Evolutionary conservation across 2,797 vertebrate species (phyloP).

Genomic region (Molossus molossus): DNA sequence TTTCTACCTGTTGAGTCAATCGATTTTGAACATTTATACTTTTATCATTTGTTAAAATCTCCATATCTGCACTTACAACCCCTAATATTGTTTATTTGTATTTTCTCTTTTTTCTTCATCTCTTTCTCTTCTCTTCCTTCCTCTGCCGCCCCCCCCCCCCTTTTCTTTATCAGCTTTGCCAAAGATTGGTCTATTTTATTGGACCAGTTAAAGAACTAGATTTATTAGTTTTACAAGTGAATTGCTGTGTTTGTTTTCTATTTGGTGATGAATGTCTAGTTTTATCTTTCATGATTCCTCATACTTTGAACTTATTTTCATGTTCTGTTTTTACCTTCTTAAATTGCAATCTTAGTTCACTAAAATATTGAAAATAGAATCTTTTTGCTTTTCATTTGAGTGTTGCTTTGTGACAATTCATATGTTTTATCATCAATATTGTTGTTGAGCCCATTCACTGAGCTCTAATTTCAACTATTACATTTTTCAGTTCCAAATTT

Average conservation of each 20-base stretch:
- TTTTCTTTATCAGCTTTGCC: neutral
- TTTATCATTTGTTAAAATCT: slow-evolving; percentile 30
- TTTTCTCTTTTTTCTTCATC: neutral
- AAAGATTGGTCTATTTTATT: neutral
- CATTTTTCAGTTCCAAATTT: neutral
- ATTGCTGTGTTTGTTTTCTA: neutral
- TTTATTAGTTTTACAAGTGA: neutral
- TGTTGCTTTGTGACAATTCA: neutral
- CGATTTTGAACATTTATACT: neutral
- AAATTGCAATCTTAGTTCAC: slow-evolving; percentile 12
- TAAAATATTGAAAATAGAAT: neutral
- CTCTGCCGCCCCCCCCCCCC: neutral
- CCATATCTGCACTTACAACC: neutral
- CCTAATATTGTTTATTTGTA: neutral
- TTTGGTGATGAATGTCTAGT: neutral
- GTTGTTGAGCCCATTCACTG: too few species aligned
- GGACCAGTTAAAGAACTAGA: neutral
- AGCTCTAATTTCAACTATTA: neutral
- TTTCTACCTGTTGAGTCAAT: neutral
- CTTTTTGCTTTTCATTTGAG: neutral
- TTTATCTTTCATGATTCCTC: slow-evolving; percentile 10
- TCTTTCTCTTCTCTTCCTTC: neutral
- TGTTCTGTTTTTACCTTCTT: neutral
- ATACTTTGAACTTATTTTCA: slow-evolving; percentile 27
- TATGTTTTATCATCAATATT: neutral